Percentiles rank a stretch among this genome's conserved stretches.
Conservation (phyloP, 2,888 invertebrate species). For the Apomyelois bistriatella region DNA sequence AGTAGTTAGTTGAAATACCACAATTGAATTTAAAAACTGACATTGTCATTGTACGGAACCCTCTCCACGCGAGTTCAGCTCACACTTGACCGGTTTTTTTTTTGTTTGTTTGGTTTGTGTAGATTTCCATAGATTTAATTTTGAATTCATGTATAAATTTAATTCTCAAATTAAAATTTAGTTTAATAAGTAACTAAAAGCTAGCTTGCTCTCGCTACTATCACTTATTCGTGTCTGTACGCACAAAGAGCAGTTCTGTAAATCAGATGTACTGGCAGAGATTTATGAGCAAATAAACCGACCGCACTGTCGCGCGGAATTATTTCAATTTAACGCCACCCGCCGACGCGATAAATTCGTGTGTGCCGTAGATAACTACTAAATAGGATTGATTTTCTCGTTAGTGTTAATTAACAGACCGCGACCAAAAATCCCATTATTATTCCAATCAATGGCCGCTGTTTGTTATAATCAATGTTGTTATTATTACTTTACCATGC, state of each 20-base stretch:
- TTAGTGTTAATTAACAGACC: constrained; percentile 12
- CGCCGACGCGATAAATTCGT: constrained; percentile 50
- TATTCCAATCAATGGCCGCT: neutral
- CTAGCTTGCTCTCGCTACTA: too few species aligned
- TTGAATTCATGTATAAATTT: too few species aligned
- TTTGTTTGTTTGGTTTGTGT: too few species aligned
- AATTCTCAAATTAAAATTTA: too few species aligned
- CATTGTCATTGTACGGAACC: too few species aligned
- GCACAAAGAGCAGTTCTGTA: constrained; percentile 62
- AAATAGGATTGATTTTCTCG: constrained; percentile 10
- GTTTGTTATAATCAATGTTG: neutral
- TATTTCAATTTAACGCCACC: constrained; percentile 69
- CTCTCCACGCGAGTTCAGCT: too few species aligned
- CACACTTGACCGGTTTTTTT: too few species aligned
- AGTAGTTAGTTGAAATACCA: too few species aligned
- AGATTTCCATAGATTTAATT: too few species aligned
- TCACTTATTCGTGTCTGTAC: neutral
- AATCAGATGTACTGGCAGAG: constrained; percentile 63
- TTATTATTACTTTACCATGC: neutral
- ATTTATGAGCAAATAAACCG: constrained; percentile 67
- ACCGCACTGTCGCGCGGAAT: constrained; percentile 55
- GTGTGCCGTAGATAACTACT: constrained; percentile 21
- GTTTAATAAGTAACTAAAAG: too few species aligned
- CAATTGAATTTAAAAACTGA: too few species aligned
- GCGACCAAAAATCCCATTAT: constrained; percentile 11